These are phyloP conservation scores for Cistogaster globosa DNA, from an alignment of 2,888 invertebrate species.

Conservation along the genomic window DNA sequence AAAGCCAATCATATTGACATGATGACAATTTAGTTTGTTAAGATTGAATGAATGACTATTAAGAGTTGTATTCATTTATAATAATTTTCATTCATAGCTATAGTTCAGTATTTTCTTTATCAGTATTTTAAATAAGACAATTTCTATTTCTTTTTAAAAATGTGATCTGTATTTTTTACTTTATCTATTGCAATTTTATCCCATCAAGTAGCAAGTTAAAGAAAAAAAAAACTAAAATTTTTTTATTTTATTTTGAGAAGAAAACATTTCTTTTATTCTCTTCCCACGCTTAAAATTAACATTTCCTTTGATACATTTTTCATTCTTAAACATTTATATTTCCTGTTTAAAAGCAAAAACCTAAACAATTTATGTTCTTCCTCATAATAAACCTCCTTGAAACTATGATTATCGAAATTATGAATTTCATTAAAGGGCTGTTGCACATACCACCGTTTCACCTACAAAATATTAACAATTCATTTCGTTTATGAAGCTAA, in stretches of 20 bases:
- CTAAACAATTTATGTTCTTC: constrained; percentile 10
- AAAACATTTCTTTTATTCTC: not conserved
- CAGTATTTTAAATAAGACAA: no score
- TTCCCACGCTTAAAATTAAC: constrained; percentile 40
- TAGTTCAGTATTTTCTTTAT: no score
- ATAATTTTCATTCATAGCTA: no score
- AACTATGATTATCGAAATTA: constrained; percentile 39
- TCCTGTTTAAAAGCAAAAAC: constrained; percentile 28
- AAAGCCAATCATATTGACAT: no score
- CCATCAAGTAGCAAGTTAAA: not conserved
- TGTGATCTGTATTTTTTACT: no score
- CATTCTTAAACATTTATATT: constrained; percentile 26
- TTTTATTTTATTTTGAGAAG: no score
- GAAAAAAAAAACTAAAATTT: not conserved
- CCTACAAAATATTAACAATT: constrained; percentile 34
- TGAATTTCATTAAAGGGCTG: constrained; percentile 53
- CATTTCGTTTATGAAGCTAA: constrained; percentile 45
- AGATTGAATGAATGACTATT: no score
- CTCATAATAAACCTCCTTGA: constrained; percentile 29
- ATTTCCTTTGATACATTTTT: not conserved
- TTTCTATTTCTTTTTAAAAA: no score
- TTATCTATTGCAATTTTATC: no score
- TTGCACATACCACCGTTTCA: constrained; percentile 28
- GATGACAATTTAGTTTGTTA: no score
- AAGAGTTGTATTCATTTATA: no score